phyloP scores from a whole-genome alignment of 2,113 vertebrate genomes.

The Seriola aureovittata region DNA sequence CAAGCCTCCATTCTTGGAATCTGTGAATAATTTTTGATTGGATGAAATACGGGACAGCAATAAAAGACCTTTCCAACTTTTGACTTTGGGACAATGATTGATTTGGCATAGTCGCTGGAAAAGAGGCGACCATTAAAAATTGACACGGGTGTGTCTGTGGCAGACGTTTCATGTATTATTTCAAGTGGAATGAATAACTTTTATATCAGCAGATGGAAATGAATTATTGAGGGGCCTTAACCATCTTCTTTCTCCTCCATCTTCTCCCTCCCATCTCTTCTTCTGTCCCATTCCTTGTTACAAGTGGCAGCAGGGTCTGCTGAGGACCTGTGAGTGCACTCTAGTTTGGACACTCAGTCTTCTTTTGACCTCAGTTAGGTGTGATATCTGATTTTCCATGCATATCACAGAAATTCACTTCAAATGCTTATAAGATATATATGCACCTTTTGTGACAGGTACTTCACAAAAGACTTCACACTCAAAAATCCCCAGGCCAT shows the following conservation, averaged over 20 bases:
- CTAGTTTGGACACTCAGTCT: neutral
- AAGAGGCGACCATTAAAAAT: slow-evolving; percentile 65
- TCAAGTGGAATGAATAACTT: slow-evolving; percentile 69
- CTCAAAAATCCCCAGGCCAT: slow-evolving; percentile 6
- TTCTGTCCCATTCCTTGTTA: slow-evolving; percentile 4
- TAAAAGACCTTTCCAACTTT: slow-evolving; percentile 36
- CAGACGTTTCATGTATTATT: slow-evolving; percentile 69
- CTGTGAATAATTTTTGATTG: slow-evolving; percentile 37
- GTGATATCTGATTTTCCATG: neutral
- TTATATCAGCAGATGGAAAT: slow-evolving; percentile 51
- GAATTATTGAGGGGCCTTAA: slow-evolving; percentile 63
- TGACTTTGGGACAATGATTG: slow-evolving; percentile 58
- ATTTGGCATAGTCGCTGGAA: slow-evolving; percentile 35
- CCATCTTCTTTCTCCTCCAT: slow-evolving; percentile 18
- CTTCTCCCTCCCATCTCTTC: slow-evolving; percentile 16
- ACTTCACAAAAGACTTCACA: neutral
- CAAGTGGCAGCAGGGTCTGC: neutral
- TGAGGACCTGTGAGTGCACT: slow-evolving; percentile 2
- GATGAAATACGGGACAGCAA: slow-evolving; percentile 31
- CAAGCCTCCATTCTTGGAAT: neutral
- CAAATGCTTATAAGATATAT: neutral
- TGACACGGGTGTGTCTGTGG: slow-evolving; percentile 60
- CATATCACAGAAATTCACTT: neutral
- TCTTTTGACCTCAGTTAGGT: neutral
- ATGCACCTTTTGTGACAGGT: neutral